Evolutionary conservation across 2,888 invertebrate species (phyloP).

Genomic region (Catocala sponsa): DNA sequence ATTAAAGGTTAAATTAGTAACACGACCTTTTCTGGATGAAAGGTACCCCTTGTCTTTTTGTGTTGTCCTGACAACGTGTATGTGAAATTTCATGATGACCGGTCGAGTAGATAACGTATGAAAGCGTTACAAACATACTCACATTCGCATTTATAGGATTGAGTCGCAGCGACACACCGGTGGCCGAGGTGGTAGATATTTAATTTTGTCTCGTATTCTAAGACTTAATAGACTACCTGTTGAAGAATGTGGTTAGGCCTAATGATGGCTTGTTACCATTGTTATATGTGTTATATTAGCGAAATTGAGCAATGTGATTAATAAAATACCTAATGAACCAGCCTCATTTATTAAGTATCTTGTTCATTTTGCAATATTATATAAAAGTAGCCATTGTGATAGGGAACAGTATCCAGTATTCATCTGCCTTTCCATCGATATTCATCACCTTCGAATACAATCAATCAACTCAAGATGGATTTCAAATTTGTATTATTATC

Average conservation of each 20-base stretch:
- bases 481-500: slow-evolving; percentile 56
- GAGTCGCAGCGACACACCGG: too few relatives aligned
- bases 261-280: slow-evolving; percentile 1
- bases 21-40: too few relatives aligned
- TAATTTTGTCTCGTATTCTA: too few relatives aligned
- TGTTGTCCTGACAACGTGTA: too few relatives aligned
- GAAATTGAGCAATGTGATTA: neutral
- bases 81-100: too few relatives aligned
- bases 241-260: neutral
- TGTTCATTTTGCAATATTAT: slow-evolving; percentile 21
- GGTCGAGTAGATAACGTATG: too few relatives aligned
- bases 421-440: neutral
- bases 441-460: neutral
- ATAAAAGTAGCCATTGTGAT: slow-evolving; percentile 22
- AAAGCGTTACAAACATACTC: too few relatives aligned
- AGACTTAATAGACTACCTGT: too few relatives aligned
- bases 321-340: slow-evolving; percentile 16
- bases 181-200: too few relatives aligned
- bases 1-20: too few relatives aligned
- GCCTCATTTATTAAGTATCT: slow-evolving; percentile 26
- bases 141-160: too few relatives aligned
- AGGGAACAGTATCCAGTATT: neutral
- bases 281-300: slow-evolving; percentile 5
- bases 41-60: too few relatives aligned
- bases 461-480: slow-evolving; percentile 50